Percentiles rank a stretch among this genome's conserved stretches.
phyloP scores from a whole-genome alignment of 2,888 invertebrate species.

The Pristionchus entomophagus region DNA sequence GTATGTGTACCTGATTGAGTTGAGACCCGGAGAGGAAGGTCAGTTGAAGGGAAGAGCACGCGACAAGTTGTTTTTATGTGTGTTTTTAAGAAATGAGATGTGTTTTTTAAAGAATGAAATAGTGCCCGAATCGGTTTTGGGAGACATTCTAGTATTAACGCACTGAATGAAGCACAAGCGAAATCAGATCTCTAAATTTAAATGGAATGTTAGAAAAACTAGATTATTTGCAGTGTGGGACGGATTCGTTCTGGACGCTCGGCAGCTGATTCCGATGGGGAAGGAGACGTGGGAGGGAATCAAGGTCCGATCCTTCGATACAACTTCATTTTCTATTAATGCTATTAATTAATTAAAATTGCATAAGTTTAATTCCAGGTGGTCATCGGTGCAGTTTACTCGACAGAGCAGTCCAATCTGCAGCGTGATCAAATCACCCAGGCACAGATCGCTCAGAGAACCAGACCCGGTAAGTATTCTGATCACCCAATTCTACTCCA shows the following conservation, averaged over 20 bases:
- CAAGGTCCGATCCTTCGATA: conserved; percentile 69
- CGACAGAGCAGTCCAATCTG: background rate
- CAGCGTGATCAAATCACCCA: conserved; percentile 20
- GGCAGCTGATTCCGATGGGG: conserved; percentile 74
- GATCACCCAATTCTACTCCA: no score
- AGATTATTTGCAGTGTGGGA: conserved; percentile 68
- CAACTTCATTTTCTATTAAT: conserved; percentile 56
- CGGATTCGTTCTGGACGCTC: conserved; percentile 74
- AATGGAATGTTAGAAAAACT: no score
- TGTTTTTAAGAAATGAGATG: no score
- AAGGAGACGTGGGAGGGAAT: conserved; percentile 75
- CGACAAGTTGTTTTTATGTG: no score
- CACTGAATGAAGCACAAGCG: no score
- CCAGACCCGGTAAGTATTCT: background rate
- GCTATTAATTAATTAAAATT: background rate
- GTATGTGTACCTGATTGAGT: conserved; percentile 74
- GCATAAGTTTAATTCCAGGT: conserved; percentile 42
- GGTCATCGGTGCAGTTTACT: background rate
- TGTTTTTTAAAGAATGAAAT: no score
- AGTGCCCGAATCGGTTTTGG: no score
- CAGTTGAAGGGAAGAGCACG: conserved; percentile 39
- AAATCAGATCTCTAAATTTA: no score
- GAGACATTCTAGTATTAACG: no score
- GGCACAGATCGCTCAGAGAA: conserved; percentile 22
- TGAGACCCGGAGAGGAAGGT: conserved; percentile 75